Conservation (phyloP, 2,888 invertebrate species). For the Nomada ferruginata region DNA sequence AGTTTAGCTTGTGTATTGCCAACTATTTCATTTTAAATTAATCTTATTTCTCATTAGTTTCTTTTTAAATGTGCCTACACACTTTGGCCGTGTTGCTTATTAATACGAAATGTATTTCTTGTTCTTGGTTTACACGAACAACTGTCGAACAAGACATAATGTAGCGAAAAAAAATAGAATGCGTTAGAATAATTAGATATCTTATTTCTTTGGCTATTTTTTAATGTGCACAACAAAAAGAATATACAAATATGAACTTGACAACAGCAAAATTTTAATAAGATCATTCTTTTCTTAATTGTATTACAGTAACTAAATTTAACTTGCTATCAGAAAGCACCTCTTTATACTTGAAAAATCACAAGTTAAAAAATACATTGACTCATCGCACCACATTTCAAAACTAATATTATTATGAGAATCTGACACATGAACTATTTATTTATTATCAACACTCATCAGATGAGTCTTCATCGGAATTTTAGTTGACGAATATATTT, state of each 20-base stretch:
- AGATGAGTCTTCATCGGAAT: background rate
- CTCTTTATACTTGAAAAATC: conserved; percentile 31
- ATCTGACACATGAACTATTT: background rate
- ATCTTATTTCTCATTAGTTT: background rate
- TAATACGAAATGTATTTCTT: background rate
- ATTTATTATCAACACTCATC: background rate
- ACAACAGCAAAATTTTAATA: conserved; percentile 57
- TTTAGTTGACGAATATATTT: conserved; percentile 5
- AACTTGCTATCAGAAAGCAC: conserved; percentile 53
- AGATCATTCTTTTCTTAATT: conserved; percentile 37
- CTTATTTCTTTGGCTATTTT: too few species aligned
- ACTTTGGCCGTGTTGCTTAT: conserved; percentile 4
- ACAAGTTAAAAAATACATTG: background rate
- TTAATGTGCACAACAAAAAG: too few species aligned
- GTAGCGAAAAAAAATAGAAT: too few species aligned
- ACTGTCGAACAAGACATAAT: too few species aligned
- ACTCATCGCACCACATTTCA: background rate
- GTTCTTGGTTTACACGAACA: background rate
- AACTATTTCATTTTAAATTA: conserved; percentile 22
- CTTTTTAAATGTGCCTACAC: background rate
- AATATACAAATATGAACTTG: background rate
- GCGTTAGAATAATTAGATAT: too few species aligned
- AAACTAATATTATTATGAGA: background rate
- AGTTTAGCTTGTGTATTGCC: conserved; percentile 17
- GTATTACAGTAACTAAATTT: background rate